Evolutionary conservation across 2,797 vertebrate species (phyloP).

Genomic region (Myripristis jacobus): DNA sequence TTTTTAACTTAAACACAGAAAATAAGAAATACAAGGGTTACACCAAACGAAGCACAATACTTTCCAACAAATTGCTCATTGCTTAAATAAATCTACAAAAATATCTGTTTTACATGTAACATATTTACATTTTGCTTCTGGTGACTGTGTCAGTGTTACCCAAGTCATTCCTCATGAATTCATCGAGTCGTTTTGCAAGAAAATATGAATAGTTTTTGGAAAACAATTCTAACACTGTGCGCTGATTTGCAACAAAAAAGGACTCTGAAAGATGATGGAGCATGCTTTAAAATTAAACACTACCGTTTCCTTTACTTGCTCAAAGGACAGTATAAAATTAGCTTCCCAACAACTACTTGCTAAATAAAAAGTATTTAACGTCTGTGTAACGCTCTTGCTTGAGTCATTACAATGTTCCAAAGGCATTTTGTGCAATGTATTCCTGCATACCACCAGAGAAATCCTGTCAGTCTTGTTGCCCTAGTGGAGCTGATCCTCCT

Average conservation of each 20-base stretch:
- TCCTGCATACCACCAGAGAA: not conserved
- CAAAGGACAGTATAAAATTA: too few relatives aligned
- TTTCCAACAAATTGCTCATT: conserved; percentile 82
- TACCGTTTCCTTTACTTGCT: too few relatives aligned
- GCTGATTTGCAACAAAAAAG: not conserved
- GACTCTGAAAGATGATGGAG: too few relatives aligned
- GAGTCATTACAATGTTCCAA: not conserved
- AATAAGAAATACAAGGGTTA: conserved; percentile 60
- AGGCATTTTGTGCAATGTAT: conserved; percentile 8
- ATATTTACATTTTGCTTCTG: conserved; percentile 91
- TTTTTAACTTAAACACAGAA: conserved; percentile 49
- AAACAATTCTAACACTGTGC: not conserved
- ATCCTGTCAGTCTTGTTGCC: not conserved
- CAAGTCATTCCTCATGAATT: not conserved
- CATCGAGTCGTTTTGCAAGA: not conserved
- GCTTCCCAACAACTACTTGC: too few relatives aligned
- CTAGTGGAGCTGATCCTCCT: not conserved
- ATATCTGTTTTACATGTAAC: conserved; percentile 93
- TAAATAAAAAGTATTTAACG: too few relatives aligned
- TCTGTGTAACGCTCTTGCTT: too few relatives aligned
- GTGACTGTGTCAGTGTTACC: conserved; percentile 47
- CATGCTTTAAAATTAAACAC: too few relatives aligned
- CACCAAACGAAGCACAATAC: conserved; percentile 77
- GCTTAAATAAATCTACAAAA: conserved; percentile 97
- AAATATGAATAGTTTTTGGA: not conserved